Base-by-base conservation (phyloP, 2,888 invertebrate species). In the Apeira syringaria region DNA sequence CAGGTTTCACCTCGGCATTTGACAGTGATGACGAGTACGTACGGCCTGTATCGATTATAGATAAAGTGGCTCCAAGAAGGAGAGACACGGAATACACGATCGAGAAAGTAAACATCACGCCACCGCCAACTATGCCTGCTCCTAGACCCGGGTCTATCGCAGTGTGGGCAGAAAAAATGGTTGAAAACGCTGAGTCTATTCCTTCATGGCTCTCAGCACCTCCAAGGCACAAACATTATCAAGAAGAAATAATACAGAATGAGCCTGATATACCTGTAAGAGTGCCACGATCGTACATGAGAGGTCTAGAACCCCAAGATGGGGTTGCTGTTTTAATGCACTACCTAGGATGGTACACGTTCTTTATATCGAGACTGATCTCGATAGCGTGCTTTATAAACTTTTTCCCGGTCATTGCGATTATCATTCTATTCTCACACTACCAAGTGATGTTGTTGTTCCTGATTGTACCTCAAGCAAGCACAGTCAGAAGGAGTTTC, bases 291-390 rank as follows among this genome's bases (percentile, higher is more conserved):
- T 86, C 79, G 22, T 93, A 84, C 34, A 87, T 91, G 55, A 86
- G 93, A 56, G 94, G 94, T 4, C 86, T 96, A 5, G 93, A 94
- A 51, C 94, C 95, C 51, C 95, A 95, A 58, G 95, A 96, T 61
- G 91, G 93, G 1, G 90, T 94, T 0, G 94, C 94, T 6, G 92
- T 92, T 56, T 70, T 93, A 3, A 84, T 95, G 2, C 91, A 94
- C 13, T 94, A 93, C 65, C 74, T 94, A n/a, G 95, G 94, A 69
- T 96, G 96, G 96, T 93, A 94, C 51, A 83, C 93, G 27, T 96
- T 95, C 67, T 92, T 95, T 31, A 68, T 93, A n/a, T 92, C 94
- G 25, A 91, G 96, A 30, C 88, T 95, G 76, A 80, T 95, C 32
- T 91, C 95, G 13, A 90, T 96, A 28, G 92, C 93, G 0, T 91